A percentile compares a stretch with the other conserved stretches of the same genome.
phyloP scores from a whole-genome alignment of 1,140 invertebrate genomes.

The Penaeus japonicus region DNA sequence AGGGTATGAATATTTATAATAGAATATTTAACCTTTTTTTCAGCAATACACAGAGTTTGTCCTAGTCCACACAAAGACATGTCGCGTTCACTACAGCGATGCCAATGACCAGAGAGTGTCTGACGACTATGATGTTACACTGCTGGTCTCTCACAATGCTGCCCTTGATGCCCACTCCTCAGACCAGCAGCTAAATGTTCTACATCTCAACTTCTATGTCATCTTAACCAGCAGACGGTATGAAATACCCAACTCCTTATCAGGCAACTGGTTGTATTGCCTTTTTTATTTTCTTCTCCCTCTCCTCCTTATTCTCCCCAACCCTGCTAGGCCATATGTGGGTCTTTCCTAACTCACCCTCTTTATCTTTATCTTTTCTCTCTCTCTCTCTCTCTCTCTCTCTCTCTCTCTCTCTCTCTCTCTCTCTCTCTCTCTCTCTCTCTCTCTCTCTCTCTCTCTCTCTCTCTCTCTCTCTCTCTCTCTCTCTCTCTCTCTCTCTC shows the following conservation, averaged over 20 bases:
- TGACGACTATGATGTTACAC: constrained; percentile 76
- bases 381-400: too few species aligned
- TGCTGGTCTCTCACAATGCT: constrained; percentile 63
- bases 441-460: too few species aligned
- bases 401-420: too few species aligned
- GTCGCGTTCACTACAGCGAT: constrained; percentile 70
- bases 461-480: too few species aligned
- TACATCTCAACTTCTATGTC: constrained; percentile 77
- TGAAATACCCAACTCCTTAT: not conserved
- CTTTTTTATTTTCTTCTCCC: constrained; percentile 35
- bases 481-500: too few species aligned
- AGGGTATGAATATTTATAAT: not conserved
- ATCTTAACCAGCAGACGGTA: constrained; percentile 74
- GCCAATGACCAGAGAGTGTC: constrained; percentile 72
- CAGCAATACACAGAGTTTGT: constrained; percentile 58
- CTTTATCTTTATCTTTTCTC: too few species aligned
- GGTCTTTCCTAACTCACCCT: too few species aligned
- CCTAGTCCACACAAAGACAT: constrained; percentile 70
- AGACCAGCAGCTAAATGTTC: constrained; percentile 61
- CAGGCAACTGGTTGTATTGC: not conserved
- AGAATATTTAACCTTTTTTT: not conserved
- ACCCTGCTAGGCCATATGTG: too few species aligned
- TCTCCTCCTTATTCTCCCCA: not conserved
- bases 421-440: too few species aligned
- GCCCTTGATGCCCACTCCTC: constrained; percentile 63